A percentile compares a stretch with the other conserved stretches of the same genome.
Evolutionary conservation across 2,113 vertebrate species (phyloP).

Genomic region (Varanus komodoensis): DNA sequence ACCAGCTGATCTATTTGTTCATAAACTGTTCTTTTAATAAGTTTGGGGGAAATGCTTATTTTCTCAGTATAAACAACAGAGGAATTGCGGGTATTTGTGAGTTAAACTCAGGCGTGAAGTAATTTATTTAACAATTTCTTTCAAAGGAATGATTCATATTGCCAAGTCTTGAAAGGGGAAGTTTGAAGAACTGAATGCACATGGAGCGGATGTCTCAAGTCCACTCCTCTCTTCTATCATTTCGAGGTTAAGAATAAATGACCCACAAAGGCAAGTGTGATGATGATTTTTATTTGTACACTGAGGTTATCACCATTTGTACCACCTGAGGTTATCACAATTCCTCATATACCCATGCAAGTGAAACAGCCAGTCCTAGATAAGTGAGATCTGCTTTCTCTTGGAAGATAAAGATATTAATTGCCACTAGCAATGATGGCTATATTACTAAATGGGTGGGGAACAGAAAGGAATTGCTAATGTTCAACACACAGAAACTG

Average conservation of each 20-base stretch:
- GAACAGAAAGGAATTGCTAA: too few relatives aligned
- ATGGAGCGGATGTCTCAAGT: too few relatives aligned
- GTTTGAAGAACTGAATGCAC: not conserved
- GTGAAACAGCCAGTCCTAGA: not conserved
- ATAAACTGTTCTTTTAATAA: not conserved
- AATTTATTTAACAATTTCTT: not conserved
- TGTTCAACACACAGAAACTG: too few relatives aligned
- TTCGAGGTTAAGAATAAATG: not conserved
- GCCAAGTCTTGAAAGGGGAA: not conserved
- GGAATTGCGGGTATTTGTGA: rapidly evolving
- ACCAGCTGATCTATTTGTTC: not conserved
- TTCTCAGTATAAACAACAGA: not conserved
- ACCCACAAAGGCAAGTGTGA: not conserved
- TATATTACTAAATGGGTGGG: too few relatives aligned
- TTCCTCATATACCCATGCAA: not conserved
- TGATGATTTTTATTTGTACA: not conserved
- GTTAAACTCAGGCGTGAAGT: not conserved
- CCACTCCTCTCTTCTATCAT: not conserved
- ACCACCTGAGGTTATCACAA: not conserved
- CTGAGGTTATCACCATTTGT: not conserved
- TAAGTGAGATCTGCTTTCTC: not conserved
- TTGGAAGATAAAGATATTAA: too few relatives aligned
- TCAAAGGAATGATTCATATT: not conserved
- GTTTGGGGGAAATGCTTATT: not conserved
- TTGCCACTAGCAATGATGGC: too few relatives aligned